Evolutionary conservation across 2,797 vertebrate genomes (phyloP), one percentile per base, ranked within the genome.

Genomic region (Spinus pinus): DNA sequence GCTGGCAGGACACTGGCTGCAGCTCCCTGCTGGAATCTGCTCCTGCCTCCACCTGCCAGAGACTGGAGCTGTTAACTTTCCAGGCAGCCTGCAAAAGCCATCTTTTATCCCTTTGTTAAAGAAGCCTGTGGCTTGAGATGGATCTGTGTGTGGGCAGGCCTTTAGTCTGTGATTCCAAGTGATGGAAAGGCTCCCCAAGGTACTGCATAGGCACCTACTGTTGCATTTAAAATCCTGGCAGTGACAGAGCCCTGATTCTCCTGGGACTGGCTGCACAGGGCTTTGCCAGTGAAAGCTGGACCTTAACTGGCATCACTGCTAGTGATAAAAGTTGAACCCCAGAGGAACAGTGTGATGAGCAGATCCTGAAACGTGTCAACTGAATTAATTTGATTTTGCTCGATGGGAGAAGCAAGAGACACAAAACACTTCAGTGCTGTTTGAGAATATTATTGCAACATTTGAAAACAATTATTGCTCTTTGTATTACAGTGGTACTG

Each of bases 21-120:
- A 37, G 75, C 87, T 92, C 89, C 75, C 91, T 17, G 69, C 87
- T 96, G 96, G 95, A 95, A 92, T 78, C 82, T 10, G 1, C 62
- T 78, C 72, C 46, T 0, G 49, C 60, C 71, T 85, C 25, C 14
- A 95, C 93, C 93, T 95, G 94, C 88, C 90, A 94, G 86, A 28
- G 58, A 9, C 86, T 67, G 27, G 81, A 91, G 89, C 95, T 95
- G 92, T 35, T 77, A 35, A 50, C 92, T 82, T 94, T 85, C 92
- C 94, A 95, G 94, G 84, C 92, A 92, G 88, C 46, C 87, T 93
- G 86, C 90, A 97, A 92, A 93, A 93, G 56, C 70, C 78, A 88
- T 94, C 90, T 84, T 95, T 93, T 90, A 86, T 93, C 82, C 83
- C 64, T 92, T 93, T 92, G 86, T 96, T 93, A 57, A 60, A 77